Percentiles rank a stretch among this genome's conserved stretches.
phyloP scores from a whole-genome alignment of 2,797 vertebrate species.

The Sandelia bainsii region DNA sequence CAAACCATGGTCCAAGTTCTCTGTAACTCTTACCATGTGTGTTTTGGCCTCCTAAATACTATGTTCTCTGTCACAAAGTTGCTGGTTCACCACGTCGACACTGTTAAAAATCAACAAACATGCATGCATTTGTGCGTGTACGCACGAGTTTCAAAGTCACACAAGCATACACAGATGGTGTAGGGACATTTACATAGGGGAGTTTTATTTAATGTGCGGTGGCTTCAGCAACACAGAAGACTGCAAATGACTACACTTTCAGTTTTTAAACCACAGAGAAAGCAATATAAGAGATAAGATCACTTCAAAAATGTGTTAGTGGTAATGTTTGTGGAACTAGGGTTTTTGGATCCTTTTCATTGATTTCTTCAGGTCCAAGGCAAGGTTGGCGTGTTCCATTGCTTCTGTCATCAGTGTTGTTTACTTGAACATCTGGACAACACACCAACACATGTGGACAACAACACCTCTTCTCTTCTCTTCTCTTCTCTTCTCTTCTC shows the following conservation, averaged over 20 bases:
- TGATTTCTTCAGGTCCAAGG: constrained; percentile 45
- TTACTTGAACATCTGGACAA: constrained; percentile 74
- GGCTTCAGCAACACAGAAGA: constrained; percentile 1
- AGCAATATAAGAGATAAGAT: background rate
- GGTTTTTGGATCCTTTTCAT: constrained; percentile 21
- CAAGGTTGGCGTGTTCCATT: constrained; percentile 31
- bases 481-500: constrained; percentile 12
- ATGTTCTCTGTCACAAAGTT: constrained; percentile 19
- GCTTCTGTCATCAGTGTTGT: constrained; percentile 49
- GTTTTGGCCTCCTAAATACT: constrained; percentile 19
- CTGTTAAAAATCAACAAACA: constrained; percentile 4
- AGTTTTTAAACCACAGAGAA: background rate
- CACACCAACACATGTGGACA: constrained; percentile 48
- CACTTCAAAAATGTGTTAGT: constrained; percentile 8
- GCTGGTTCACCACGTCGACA: constrained; percentile 15
- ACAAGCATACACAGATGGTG: background rate
- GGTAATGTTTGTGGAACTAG: constrained; percentile 16
- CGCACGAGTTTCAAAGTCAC: background rate
- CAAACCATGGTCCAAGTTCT: constrained; percentile 20
- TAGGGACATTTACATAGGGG: background rate
- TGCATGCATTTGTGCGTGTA: background rate
- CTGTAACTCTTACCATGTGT: constrained; percentile 50
- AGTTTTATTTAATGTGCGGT: background rate
- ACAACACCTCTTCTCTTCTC: constrained; percentile 12
- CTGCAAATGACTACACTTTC: background rate